Evolutionary conservation across 2,888 invertebrate species (phyloP), one percentile per base, ranked within the genome.

Genomic region (Polietes domitor): DNA sequence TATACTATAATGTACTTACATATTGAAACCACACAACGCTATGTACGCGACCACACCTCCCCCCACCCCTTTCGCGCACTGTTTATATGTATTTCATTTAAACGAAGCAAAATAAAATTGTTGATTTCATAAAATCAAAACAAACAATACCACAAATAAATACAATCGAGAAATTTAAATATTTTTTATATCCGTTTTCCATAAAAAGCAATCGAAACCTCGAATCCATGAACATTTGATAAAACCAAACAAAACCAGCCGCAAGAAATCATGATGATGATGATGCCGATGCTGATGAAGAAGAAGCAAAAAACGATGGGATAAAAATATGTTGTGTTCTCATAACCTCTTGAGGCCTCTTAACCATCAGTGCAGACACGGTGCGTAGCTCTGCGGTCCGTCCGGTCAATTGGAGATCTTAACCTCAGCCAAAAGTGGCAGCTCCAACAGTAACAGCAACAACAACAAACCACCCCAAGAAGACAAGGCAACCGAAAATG

Each of bases 331-430:
- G 55, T 58, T 47, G 28, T 78, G 83, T 83, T 83, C 83, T 80
- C 83, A 83, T 78, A 83, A 83, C 77, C 83, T 83, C 80, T 83
- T 80, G 55, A 80, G 77, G 77, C 63, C 63, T 65, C 17, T 68
- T 79, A 68, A 37, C 37, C 37, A 26, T 37, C 12, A 58, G 26
- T 26, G 1, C 26, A 24, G 15, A 55, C 26, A 28, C n/a, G 61
- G 28, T 61, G 28, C 15, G 58, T 21, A 15, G 58, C 61, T 10
- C 32, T 61, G 61, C n/a, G 61, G 26, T 28, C n/a, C 61, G n/a
- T n/a, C 37, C 12, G 61, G 61, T 61, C 61, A 61, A 61, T 61
- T 61, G 61, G 28, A 61, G 17, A 61, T 61, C 61, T 61, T 61
- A 61, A 61, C 61, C 61, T 28, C 61, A 47, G 47, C 12, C 47